Conservation (phyloP, 2,888 invertebrate genomes). For the Epinotia nisella region DNA sequence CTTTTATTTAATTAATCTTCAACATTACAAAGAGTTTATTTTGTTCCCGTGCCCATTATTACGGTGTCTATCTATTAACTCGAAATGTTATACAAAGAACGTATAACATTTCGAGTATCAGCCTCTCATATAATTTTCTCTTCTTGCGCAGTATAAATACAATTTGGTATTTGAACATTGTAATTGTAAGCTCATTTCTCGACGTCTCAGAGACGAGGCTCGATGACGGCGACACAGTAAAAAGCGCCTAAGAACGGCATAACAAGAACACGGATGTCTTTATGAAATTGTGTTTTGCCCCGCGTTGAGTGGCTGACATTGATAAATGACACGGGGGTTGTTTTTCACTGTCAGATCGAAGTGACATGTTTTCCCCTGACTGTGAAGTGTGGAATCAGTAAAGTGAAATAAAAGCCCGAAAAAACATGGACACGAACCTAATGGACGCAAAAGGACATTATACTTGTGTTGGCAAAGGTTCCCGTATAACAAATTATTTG, state of each 20-base stretch:
- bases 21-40: not conserved
- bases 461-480: conserved; percentile 5
- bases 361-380: conserved; percentile 77
- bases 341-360: conserved; percentile 82
- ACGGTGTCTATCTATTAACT: too few species aligned
- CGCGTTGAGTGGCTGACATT: conserved; percentile 79
- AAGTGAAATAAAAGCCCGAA: conserved; percentile 69
- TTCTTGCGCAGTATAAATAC: conserved; percentile 17
- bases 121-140: conserved; percentile 14
- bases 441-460: conserved; percentile 47
- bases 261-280: conserved; percentile 81
- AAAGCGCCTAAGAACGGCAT: conserved; percentile 63
- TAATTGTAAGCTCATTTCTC: conserved; percentile 39
- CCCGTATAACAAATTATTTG: not conserved
- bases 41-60: not conserved
- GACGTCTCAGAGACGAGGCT: conserved; percentile 59
- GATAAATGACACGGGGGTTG: conserved; percentile 80
- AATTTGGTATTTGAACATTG: conserved; percentile 41
- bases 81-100: not conserved
- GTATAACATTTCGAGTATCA: not conserved
- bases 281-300: conserved; percentile 81
- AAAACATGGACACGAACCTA: conserved; percentile 55
- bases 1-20: not conserved
- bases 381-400: conserved; percentile 73
- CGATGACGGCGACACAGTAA: conserved; percentile 61